A percentile compares a stretch with the other conserved stretches of the same genome.
Conservation (phyloP, 1,140 invertebrate species). For the Nylanderia fulva region DNA sequence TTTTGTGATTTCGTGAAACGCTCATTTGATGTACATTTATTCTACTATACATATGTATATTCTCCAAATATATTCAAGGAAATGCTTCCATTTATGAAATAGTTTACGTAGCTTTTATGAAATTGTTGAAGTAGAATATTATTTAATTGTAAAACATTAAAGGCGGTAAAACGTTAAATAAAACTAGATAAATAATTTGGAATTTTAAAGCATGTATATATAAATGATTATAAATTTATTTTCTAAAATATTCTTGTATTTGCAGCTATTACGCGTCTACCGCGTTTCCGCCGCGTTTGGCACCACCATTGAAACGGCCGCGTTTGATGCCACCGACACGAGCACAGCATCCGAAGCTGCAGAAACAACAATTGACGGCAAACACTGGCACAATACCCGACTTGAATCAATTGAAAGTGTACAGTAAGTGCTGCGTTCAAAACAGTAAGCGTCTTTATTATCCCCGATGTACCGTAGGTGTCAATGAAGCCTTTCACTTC, state of each 20-base stretch:
- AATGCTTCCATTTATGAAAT: conserved; percentile 1
- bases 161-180: neutral
- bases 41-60: neutral
- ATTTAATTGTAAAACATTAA: conserved; percentile 22
- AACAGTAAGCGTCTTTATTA: neutral
- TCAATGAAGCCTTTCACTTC: no score
- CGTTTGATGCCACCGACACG: conserved; percentile 87
- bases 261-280: conserved; percentile 88
- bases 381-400: conserved; percentile 79
- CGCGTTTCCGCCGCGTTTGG: conserved; percentile 86
- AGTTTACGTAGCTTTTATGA: conserved; percentile 17
- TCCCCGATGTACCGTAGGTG: neutral
- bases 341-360: conserved; percentile 84
- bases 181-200: neutral
- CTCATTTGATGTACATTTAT: conserved; percentile 36
- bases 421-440: conserved; percentile 87
- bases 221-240: conserved; percentile 61
- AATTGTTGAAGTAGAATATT: conserved; percentile 4
- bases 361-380: conserved; percentile 78
- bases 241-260: conserved; percentile 55
- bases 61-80: conserved; percentile 25
- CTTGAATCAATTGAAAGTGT: conserved; percentile 88
- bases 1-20: conserved; percentile 20
- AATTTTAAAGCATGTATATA: no score
- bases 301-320: conserved; percentile 88